Base-by-base conservation (phyloP, 2,888 invertebrate genomes). In the Lycia hirtaria region DNA sequence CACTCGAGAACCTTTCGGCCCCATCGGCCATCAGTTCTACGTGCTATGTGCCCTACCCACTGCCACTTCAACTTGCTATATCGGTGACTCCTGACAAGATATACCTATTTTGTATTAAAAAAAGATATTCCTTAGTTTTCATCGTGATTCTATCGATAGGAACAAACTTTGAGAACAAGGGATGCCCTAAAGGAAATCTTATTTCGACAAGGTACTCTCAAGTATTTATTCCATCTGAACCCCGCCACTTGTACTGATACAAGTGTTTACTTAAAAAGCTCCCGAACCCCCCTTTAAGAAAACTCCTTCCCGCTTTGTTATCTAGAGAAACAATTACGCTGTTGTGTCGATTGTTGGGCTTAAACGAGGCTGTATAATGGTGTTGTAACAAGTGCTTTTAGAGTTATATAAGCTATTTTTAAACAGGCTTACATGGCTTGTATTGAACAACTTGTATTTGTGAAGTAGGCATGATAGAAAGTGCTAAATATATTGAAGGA, bases 201-300 rank as follows among this genome's bases (percentile, higher is more conserved):
- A 30, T 9, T 38, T n/a, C 20, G 15, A 26, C 5, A 26, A 7
- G 12, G 33, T 33, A 15, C 14, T 22, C 12, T 17, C 14, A 47
- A 17, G 17, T 24, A 43, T 43, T 33, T 26, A 51, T 19, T 26
- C 10, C 33, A 17, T 15, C 12, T 10, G 14, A 7, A 19, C 22
- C 22, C 38, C 22, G 38, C 22, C 38, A 40, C 26, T 41, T 41
- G 40, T 38, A 51, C 20, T 32, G 65, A 60, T 59, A 71, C 66
- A 65, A 75, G 70, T 68, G 71, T 69, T 67, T 49, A 44, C 32
- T 49, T 37, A 49, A 33, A 51, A 50, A 49, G 53, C 49, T 54
- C 33, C 20, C 17, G 12, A 40, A 10, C 37, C 37, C 55, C 55
- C 49, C 52, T 56, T 38, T 52, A 41, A 41, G 41, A 52, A 52